phyloP scores from a whole-genome alignment of 2,113 vertebrate genomes.

The Ifrita kowaldi region DNA sequence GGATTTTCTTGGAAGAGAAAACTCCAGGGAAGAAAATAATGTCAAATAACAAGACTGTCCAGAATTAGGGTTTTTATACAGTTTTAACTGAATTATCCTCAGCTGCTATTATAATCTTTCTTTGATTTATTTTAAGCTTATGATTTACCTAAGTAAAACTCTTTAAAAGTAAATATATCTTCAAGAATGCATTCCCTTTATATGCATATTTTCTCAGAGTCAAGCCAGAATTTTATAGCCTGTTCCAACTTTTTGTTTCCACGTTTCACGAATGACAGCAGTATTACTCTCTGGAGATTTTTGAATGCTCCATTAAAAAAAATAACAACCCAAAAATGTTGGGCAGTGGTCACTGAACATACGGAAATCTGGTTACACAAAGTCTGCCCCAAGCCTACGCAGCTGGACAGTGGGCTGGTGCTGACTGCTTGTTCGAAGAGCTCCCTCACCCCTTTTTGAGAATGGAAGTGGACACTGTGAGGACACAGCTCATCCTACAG shows the following conservation, averaged over 20 bases:
- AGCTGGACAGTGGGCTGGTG: neutral
- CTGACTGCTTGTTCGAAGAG: neutral
- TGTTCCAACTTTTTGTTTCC: neutral
- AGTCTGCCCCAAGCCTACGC: neutral
- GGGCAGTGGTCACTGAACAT: neutral
- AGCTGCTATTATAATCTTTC: neutral
- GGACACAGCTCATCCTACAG: neutral
- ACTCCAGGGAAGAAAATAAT: neutral
- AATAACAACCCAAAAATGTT: rapidly evolving
- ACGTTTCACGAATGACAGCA: neutral
- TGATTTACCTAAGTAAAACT: neutral
- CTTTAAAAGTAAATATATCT: neutral
- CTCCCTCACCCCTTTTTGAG: neutral
- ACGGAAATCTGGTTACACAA: neutral
- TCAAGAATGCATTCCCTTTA: neutral
- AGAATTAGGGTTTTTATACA: neutral
- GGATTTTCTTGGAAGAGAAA: neutral
- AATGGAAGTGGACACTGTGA: neutral
- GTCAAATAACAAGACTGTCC: neutral
- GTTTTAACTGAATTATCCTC: neutral
- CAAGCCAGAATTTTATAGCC: neutral
- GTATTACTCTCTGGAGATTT: neutral
- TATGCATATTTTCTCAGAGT: neutral
- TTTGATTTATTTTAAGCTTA: neutral
- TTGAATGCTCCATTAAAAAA: neutral